phyloP scores from a whole-genome alignment of 2,113 vertebrate species.

The Apteryx owenii region DNA sequence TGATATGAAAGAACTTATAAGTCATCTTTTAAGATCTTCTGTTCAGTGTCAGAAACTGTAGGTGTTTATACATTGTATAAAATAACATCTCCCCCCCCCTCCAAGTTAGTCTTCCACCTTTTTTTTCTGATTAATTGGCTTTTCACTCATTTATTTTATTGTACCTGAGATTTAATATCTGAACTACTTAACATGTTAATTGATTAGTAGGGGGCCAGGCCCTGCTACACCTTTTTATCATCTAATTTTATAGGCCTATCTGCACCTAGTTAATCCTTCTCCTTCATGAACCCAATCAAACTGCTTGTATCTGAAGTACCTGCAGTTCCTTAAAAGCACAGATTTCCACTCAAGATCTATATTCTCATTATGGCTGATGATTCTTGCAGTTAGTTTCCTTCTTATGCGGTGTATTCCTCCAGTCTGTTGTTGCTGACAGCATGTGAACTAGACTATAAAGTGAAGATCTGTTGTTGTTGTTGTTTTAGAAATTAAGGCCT shows the following conservation, averaged over 20 bases:
- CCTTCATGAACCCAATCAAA: not conserved
- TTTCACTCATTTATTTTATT: not conserved
- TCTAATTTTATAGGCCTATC: not conserved
- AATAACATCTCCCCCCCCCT: not conserved
- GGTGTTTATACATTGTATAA: not conserved
- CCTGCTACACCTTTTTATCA: not conserved
- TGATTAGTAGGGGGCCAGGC: not conserved
- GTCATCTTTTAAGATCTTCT: not conserved
- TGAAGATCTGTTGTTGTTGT: not conserved
- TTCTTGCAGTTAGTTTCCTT: not conserved
- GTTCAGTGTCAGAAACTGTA: not conserved
- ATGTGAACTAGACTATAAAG: not conserved
- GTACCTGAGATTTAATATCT: conserved; percentile 11
- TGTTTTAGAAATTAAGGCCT: not conserved
- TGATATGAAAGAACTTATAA: not conserved
- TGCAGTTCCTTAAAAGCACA: not conserved
- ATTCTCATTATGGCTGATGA: not conserved
- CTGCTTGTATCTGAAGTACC: not conserved
- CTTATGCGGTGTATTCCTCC: not conserved
- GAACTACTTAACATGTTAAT: not conserved
- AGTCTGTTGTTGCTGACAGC: accelerated
- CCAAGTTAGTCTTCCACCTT: not conserved
- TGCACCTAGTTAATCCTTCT: conserved; percentile 20
- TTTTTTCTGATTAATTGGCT: not conserved
- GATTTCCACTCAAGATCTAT: not conserved